Conservation (phyloP, 2,888 invertebrate genomes). For the Exocentrus adspersus region DNA sequence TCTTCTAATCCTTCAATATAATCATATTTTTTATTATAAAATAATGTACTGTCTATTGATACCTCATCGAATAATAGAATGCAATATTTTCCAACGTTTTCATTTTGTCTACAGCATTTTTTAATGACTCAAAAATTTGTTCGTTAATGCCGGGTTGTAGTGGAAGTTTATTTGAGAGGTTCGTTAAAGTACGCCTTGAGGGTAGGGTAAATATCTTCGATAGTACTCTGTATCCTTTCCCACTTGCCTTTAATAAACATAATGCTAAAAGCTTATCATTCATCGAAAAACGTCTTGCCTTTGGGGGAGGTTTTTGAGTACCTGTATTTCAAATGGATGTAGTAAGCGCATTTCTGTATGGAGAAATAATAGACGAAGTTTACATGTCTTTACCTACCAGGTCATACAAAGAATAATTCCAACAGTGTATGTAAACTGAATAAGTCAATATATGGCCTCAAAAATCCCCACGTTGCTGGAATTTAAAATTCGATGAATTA, state of each 20-base stretch:
- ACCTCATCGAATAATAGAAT: slow-evolving; percentile 45
- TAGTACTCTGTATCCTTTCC: slow-evolving; percentile 34
- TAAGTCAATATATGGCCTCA: no score
- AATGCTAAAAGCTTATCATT: slow-evolving; percentile 27
- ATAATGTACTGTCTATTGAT: slow-evolving; percentile 29
- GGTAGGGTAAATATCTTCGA: slow-evolving; percentile 41
- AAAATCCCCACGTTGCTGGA: no score
- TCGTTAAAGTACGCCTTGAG: slow-evolving; percentile 34
- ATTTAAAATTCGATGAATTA: no score
- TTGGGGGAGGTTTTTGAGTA: neutral
- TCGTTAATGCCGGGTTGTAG: slow-evolving; percentile 38
- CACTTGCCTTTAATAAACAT: slow-evolving; percentile 37
- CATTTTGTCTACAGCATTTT: slow-evolving; percentile 30
- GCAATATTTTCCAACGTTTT: slow-evolving; percentile 31
- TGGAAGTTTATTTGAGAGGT: slow-evolving; percentile 31
- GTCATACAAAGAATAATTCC: no score
- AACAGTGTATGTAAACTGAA: no score
- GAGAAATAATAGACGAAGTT: no score
- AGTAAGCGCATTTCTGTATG: slow-evolving; percentile 42
- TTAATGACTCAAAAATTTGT: slow-evolving; percentile 31
- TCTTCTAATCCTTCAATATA: slow-evolving; percentile 39
- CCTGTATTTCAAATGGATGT: slow-evolving; percentile 44
- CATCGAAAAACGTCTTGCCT: slow-evolving; percentile 2
- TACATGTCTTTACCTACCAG: no score
- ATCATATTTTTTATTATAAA: slow-evolving; percentile 34